Conservation (phyloP, 2,113 vertebrate genomes). For the Anthoscopus minutus region DNA sequence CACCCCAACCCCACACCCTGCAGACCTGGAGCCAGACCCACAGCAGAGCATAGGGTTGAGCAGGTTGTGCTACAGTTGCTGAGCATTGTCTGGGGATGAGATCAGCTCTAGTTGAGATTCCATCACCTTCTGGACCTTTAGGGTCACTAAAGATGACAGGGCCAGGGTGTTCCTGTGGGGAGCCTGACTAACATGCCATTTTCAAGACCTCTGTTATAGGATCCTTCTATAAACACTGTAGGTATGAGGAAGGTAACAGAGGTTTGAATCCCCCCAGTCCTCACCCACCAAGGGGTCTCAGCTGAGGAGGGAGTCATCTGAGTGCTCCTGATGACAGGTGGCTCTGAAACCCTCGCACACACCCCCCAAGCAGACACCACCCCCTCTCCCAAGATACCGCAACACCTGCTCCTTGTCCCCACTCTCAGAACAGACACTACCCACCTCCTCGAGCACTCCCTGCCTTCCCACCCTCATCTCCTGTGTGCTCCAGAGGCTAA, state of each 20-base stretch:
- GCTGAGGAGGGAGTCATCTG: background rate
- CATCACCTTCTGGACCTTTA: background rate
- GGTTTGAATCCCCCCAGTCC: background rate
- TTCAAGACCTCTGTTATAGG: background rate
- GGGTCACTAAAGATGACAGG: background rate
- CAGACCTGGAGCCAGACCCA: background rate
- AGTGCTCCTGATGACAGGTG: fast-evolving
- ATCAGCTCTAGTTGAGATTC: background rate
- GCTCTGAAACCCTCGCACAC: background rate
- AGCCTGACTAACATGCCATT: fast-evolving
- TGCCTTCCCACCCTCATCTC: background rate
- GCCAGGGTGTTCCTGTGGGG: fast-evolving
- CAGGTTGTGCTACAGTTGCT: background rate
- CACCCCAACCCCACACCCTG: no score
- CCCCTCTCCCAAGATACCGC: fast-evolving
- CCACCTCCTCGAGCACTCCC: background rate
- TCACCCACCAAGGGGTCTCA: fast-evolving
- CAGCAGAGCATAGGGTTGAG: background rate
- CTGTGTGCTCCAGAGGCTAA: background rate
- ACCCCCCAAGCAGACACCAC: background rate
- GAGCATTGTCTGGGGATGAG: background rate
- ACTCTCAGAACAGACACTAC: background rate
- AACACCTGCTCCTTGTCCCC: fast-evolving
- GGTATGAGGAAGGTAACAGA: background rate
- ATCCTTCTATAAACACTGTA: background rate